Evolutionary conservation across 2,888 invertebrate genomes (phyloP), one percentile per base, ranked within the genome.

Genomic region (Cryptocephalus primarius): DNA sequence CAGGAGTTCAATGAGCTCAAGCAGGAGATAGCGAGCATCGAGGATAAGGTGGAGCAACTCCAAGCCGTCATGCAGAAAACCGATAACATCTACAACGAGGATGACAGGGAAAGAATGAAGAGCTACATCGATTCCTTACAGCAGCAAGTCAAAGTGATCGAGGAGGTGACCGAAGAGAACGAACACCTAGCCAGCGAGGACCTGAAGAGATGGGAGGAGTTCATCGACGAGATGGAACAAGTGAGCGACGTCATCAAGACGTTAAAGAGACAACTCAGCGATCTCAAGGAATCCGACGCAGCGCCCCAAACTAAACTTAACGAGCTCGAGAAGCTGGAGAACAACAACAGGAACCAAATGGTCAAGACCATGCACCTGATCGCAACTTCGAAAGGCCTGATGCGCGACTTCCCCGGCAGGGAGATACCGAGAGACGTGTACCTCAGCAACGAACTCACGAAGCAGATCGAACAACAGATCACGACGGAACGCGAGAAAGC

Each of bases 401-500:
- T 83, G 43, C 76, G 82, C 53, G 78, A 80, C 55, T 84, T 84
- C 63, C 83, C 87, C 0, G 80, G 78, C 22, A 79, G 78, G 52
- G 78, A 80, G 59, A 78, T 83, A 45, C 86, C 88, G 0, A 69
- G 76, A 42, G 80, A 82, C 53, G 73, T 85, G 0, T 83, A 82
- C 60, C 64, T 67, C 9, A 77, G 80, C 39, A 79, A 83, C 49
- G 87, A 88, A 54, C 73, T 75, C 12, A 80, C 80, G 1, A 81
- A 79, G 62, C 78, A 80, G 55, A 74, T 87, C 8, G 86, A 87
- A 55, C 80, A 83, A 54, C 74, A 75, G 13, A 79, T 90, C 8
- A 74, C 75, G 32, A 73, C 76, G 8, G 87, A 90, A 70, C 76
- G 87, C 49, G 88, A 89, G 51, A 80, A 85, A 43, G 73, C 88